These are phyloP conservation scores for Chelonus formosanus DNA, from an alignment of 2,888 invertebrate species.

Conservation along the genomic window DNA sequence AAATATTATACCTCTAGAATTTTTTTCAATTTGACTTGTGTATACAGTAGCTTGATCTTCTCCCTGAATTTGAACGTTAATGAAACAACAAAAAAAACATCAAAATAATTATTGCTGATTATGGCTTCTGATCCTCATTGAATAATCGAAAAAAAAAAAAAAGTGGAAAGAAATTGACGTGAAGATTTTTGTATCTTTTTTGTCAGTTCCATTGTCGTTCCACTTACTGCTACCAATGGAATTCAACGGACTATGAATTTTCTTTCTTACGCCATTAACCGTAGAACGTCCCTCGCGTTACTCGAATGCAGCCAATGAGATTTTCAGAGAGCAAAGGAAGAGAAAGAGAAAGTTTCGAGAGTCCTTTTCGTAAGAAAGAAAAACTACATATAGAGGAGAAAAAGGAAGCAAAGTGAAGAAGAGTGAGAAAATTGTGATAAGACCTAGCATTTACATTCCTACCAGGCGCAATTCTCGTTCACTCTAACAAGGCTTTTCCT, in stretches of 20 bases:
- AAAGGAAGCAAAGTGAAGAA: slow-evolving; percentile 27
- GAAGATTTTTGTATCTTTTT: slow-evolving; percentile 20
- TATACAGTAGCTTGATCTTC: no score
- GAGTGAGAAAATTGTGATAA: slow-evolving; percentile 48
- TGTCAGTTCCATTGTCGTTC: slow-evolving; percentile 19
- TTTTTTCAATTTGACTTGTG: no score
- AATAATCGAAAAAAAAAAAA: background rate
- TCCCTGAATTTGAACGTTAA: no score
- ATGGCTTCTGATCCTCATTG: slow-evolving; percentile 13
- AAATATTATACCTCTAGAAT: no score
- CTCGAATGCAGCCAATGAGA: slow-evolving; percentile 44
- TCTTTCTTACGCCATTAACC: slow-evolving; percentile 29
- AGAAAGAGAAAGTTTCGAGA: slow-evolving; percentile 38
- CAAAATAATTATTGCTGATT: no score
- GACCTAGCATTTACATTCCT: slow-evolving; percentile 56
- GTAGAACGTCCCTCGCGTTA: slow-evolving; percentile 23
- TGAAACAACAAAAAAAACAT: no score
- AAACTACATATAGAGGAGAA: slow-evolving; percentile 21
- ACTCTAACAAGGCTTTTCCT: slow-evolving; percentile 49
- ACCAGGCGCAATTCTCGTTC: slow-evolving; percentile 53
- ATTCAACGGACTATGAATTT: slow-evolving; percentile 30
- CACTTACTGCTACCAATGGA: slow-evolving; percentile 27
- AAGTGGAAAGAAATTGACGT: slow-evolving; percentile 14
- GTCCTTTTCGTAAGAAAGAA: slow-evolving; percentile 35
- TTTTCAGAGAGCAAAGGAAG: slow-evolving; percentile 38